Evolutionary conservation across 2,888 invertebrate species (phyloP).

Genomic region (Tuta absoluta): DNA sequence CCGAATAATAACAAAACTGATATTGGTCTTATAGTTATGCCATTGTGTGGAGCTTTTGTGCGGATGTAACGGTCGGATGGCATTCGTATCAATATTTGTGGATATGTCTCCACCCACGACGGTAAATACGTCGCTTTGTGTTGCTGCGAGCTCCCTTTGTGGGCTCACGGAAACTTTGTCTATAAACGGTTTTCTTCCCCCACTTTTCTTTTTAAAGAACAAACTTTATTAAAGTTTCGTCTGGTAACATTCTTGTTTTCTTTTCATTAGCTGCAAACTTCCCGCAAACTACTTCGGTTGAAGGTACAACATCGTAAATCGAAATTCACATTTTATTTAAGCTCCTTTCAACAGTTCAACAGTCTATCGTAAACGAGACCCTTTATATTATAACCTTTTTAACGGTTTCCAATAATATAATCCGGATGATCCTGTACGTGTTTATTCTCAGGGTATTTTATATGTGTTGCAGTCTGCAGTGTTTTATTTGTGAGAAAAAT

Average conservation of each 20-base stretch:
- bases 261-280: conserved; percentile 45
- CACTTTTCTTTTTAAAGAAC: conserved; percentile 38
- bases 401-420: conserved; percentile 28
- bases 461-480: conserved; percentile 56
- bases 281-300: conserved; percentile 11
- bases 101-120: conserved; percentile 37
- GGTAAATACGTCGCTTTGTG: conserved; percentile 32
- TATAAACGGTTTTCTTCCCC: conserved; percentile 47
- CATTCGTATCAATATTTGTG: conserved; percentile 46
- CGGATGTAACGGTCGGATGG: conserved; percentile 39
- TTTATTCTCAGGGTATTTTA: conserved; percentile 40
- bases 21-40: conserved; percentile 26
- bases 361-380: conserved; percentile 7
- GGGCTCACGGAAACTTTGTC: conserved; percentile 44
- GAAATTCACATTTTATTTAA: conserved; percentile 14
- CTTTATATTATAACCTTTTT: conserved; percentile 20
- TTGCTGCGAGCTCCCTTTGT: conserved; percentile 28
- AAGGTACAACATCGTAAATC: not conserved
- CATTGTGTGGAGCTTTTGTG: conserved; percentile 33
- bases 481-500: conserved; percentile 51
- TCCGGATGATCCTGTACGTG: conserved; percentile 29
- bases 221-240: conserved; percentile 51
- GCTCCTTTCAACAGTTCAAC: not conserved
- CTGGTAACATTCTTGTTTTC: conserved; percentile 36
- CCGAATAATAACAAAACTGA: conserved; percentile 24